Base-by-base conservation (phyloP, 2,797 vertebrate species). In the Chaetophractus vellerosus region DNA sequence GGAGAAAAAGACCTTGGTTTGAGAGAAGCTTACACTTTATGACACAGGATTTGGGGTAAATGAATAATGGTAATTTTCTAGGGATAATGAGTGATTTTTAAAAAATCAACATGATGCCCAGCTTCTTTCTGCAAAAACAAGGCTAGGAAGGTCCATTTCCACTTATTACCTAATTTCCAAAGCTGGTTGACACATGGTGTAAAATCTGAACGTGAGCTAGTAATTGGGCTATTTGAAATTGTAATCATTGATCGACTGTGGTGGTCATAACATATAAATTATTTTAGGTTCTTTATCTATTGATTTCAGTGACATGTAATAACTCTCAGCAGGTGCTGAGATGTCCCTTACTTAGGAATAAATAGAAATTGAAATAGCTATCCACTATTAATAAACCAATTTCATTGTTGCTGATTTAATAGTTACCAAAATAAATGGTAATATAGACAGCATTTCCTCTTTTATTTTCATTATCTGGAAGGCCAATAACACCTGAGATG, bases 261-360 rank as follows among this genome's bases (percentile, higher is more conserved):
- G 36, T 72, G 63, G 64, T 55, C 0, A 0, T 74, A 93, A 95
- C 38, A 87, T 74, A 92, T 91, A 94, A 90, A 38, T 11, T 21
- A 59, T 1, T 1, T 95, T 96, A 86, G 83, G 38, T 72, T 94
- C 14, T 96, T 91, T 95, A 38, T 23, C 48, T 50, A 84, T 93
- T 87, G 82, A 93, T 96, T 97, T 88, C 86, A 94, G 91, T 21
- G 95, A 82, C 18, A 24, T 52, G 52, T 68, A 79, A 96, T 93
- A 96, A 74, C 48, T 24, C 57, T 85, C 66, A 79, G 61, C 83
- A 74, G 0, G 1, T 95, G 66, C 89, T 94, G 81, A 90, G 74
- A 92, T 59, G 26, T 2, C 71, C 92, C 90, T 97, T 83, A 96
- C 64, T 93, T 21, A 97, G 41, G 74, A 82, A 18, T 33, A 88